Conservation (phyloP, 2,888 invertebrate species). For the Nudaria mundana region DNA sequence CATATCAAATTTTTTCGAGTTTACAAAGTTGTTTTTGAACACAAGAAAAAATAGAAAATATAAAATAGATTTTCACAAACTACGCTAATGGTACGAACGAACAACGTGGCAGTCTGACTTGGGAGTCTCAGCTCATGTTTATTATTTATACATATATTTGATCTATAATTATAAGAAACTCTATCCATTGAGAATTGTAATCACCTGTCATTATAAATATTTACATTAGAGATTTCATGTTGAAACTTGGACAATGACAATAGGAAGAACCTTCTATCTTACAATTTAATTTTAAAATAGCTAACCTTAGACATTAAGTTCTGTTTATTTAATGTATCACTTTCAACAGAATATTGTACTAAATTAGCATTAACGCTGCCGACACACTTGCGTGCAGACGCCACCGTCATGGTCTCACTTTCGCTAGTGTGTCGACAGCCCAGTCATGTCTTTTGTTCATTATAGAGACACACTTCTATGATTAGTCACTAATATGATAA, state of each 20-base stretch:
- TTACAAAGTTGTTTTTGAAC: too few relatives aligned
- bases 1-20: too few relatives aligned
- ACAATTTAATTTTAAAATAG: slow-evolving; percentile 11
- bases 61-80: too few relatives aligned
- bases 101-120: too few relatives aligned
- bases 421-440: too few relatives aligned
- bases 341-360: slow-evolving; percentile 25
- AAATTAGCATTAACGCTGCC: slow-evolving; percentile 22
- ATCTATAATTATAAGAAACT: too few relatives aligned
- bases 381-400: slow-evolving; percentile 2
- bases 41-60: too few relatives aligned
- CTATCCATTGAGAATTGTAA: not conserved
- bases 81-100: too few relatives aligned
- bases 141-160: too few relatives aligned
- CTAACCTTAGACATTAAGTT: slow-evolving; percentile 25
- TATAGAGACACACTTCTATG: too few relatives aligned
- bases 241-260: slow-evolving; percentile 21
- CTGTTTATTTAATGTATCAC: slow-evolving; percentile 12
- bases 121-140: too few relatives aligned
- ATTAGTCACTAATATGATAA: too few relatives aligned
- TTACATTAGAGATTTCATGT: slow-evolving; percentile 4
- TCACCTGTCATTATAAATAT: not conserved
- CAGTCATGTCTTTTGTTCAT: not conserved
- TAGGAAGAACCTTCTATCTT: slow-evolving; percentile 31
- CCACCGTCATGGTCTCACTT: not conserved